Percentiles rank a stretch among this genome's conserved stretches.
These are phyloP conservation scores for Erannis defoliaria DNA, from an alignment of 2,888 invertebrate genomes.

Conservation along the genomic window DNA sequence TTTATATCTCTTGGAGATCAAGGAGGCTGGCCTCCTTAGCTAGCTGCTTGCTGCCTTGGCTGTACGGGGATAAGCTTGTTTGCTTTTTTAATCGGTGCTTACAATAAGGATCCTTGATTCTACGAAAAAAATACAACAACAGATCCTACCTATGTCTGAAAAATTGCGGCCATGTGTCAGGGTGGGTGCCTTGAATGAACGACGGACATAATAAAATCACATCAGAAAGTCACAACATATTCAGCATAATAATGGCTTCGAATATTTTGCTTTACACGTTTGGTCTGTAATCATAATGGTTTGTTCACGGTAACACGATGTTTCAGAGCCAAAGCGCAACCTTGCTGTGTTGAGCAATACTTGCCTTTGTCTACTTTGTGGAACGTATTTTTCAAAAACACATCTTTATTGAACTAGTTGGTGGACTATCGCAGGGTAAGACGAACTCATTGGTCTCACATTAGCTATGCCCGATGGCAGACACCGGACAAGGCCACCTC, in stretches of 20 bases:
- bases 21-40: too few relatives aligned
- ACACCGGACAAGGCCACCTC: conserved; percentile 51
- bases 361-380: background rate
- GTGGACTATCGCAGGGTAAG: conserved; percentile 34
- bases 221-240: too few relatives aligned
- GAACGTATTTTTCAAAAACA: conserved; percentile 25
- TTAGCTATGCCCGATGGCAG: conserved; percentile 41
- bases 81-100: too few relatives aligned
- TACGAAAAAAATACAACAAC: too few relatives aligned
- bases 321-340: conserved; percentile 23
- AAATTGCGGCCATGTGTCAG: background rate
- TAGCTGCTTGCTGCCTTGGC: too few relatives aligned
- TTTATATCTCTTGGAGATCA: too few relatives aligned
- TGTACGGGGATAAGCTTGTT: too few relatives aligned
- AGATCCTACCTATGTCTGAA: too few relatives aligned
- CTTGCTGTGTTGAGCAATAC: conserved; percentile 20
- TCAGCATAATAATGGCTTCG: too few relatives aligned
- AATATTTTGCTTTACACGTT: background rate
- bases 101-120: too few relatives aligned
- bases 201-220: background rate
- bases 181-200: background rate
- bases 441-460: conserved; percentile 62
- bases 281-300: background rate
- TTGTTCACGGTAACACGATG: background rate
- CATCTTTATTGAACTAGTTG: background rate